Conservation (phyloP, 2,888 invertebrate species). For the Andrena hattorfiana region DNA sequence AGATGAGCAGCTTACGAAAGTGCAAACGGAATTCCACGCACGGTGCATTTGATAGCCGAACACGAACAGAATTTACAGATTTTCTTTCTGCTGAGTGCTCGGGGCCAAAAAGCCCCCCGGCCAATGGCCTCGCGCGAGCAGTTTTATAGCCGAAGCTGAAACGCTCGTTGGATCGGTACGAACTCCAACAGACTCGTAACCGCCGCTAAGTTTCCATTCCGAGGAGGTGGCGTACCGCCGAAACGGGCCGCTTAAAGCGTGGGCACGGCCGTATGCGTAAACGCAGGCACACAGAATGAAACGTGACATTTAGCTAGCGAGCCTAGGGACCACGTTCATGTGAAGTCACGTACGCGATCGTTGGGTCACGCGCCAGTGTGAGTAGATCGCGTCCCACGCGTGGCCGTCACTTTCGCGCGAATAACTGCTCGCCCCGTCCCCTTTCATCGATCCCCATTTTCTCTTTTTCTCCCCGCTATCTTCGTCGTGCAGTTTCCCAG, state of each 20-base stretch:
- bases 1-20: no score
- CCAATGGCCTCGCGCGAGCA: not conserved
- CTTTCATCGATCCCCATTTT: not conserved
- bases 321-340: constrained; percentile 12
- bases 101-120: no score
- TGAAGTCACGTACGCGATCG: constrained; percentile 19
- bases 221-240: constrained; percentile 12
- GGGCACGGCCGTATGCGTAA: constrained; percentile 17
- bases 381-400: constrained; percentile 36
- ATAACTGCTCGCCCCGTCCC: not conserved
- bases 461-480: not conserved
- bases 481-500: not conserved
- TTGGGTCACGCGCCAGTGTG: not conserved
- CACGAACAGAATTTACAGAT: no score
- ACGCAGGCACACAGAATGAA: constrained; percentile 18
- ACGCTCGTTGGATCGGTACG: constrained; percentile 1
- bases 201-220: constrained; percentile 16
- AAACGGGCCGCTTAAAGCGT: constrained; percentile 6
- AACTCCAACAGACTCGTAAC: constrained; percentile 14
- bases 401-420: constrained; percentile 21
- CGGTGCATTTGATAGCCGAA: no score
- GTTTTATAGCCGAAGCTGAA: constrained; percentile 18
- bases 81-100: no score
- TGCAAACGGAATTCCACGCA: no score
- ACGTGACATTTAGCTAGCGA: constrained; percentile 50